Percentiles rank a stretch among this genome's conserved stretches.
Conservation (phyloP, 1,140 invertebrate genomes). For the Doryteuthis pealeii region DNA sequence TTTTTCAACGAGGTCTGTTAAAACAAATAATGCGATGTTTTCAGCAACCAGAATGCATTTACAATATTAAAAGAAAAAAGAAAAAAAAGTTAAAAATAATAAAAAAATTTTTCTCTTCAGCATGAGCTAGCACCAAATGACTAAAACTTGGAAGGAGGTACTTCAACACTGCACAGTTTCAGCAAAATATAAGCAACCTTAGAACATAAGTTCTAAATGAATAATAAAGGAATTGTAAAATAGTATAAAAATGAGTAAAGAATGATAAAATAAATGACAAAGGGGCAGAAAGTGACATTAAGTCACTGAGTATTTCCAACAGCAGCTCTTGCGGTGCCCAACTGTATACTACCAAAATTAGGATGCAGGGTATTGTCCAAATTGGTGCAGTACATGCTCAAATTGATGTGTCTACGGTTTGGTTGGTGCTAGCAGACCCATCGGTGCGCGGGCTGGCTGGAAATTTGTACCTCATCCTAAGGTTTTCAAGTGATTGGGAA, state of each 20-base stretch:
- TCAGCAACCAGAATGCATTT: too few relatives aligned
- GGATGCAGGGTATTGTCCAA: slow-evolving; percentile 3
- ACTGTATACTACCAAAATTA: slow-evolving; percentile 6
- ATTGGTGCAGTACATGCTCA: slow-evolving; percentile 1
- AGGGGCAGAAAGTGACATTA: neutral
- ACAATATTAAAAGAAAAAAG: too few relatives aligned
- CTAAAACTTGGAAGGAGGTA: neutral
- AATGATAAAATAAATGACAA: slow-evolving; percentile 5
- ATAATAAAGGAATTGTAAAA: neutral
- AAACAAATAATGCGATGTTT: too few relatives aligned
- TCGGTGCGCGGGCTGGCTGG: slow-evolving; percentile 14
- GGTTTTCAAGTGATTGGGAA: slow-evolving; percentile 53
- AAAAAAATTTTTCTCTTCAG: neutral
- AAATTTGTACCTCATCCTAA: slow-evolving; percentile 28
- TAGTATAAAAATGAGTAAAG: neutral
- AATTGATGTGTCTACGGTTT: slow-evolving; percentile 10
- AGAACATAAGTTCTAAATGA: slow-evolving; percentile 7
- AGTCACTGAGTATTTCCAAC: neutral
- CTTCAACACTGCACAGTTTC: slow-evolving; percentile 10
- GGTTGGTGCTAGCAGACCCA: neutral
- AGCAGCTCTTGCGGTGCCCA: slow-evolving; percentile 8
- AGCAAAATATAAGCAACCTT: slow-evolving; percentile 3
- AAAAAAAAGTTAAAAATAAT: neutral
- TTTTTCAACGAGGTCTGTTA: too few relatives aligned
- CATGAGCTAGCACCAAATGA: neutral